Evolutionary conservation across 2,113 vertebrate genomes (phyloP), one percentile per base, ranked within the genome.

Genomic region (Pollimyrus isidori): DNA sequence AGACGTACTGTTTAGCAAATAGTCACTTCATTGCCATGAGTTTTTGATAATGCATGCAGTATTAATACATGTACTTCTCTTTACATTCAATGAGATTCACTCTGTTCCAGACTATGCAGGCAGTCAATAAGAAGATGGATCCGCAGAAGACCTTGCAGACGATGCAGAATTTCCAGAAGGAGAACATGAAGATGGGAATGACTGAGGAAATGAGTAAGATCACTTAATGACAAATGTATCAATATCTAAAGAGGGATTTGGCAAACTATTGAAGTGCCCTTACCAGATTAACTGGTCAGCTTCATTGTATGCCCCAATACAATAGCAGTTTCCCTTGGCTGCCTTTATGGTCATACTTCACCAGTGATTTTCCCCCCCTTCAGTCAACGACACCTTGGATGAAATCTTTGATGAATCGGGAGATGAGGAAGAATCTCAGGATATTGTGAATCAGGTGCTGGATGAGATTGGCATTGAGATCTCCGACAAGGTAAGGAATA

Each of bases 401-500:
- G 98, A 99, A 85, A 98, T 99, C 93, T 99, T 99, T 92, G 97
- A 97, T 90, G 98, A 95, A 83, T 99, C 98, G 50, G 98, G 97
- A 69, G 98, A 99, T 94, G 98, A 99, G 90, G 98, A 99, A 89
- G 98, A 99, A 96, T 98, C 97, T 93, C 97, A 99, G 93, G 98
- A 98, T 92, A 99, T 99, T 93, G 98, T 99, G 90, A 98, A 97
- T 93, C 98, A 99, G 95, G 97, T 99, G 90, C 96, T 99, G 90
- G 98, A 99, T 94, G 98, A 99, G 95, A 99, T 99, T 26, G 98
- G 98, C 92, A 99, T 99, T 89, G 98, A 99, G 95, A 98, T 99
- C 91, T 97, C 98, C 90, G 98, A 96, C 94, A 99, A 99, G 97
- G 98, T 99, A 94, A 30, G 88, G 53, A 73, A 88, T 90, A 91